Percentiles rank a stretch among this genome's conserved stretches.
Evolutionary conservation across 2,888 invertebrate species (phyloP).

Genomic region (Entomobrya multifasciata): DNA sequence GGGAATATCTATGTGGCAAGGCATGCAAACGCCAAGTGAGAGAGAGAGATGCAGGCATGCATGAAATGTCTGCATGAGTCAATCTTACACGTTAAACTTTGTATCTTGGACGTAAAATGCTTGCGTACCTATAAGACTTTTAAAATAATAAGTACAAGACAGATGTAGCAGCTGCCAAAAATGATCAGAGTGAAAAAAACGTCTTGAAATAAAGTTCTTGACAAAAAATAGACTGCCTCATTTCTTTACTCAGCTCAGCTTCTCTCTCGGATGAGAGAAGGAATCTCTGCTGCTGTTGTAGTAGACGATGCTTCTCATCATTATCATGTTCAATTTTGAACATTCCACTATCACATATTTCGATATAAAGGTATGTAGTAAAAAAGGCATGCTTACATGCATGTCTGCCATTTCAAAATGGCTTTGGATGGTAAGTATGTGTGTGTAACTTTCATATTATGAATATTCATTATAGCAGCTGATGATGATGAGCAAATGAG

Average conservation of each 20-base stretch:
- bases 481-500: slow-evolving; percentile 72
- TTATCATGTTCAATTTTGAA: slow-evolving; percentile 57
- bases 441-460: background rate
- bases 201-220: slow-evolving; percentile 54
- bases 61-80: slow-evolving; percentile 74
- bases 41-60: slow-evolving; percentile 68
- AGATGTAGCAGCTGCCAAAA: slow-evolving; percentile 73
- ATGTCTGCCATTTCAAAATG: too few relatives aligned
- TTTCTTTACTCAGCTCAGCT: slow-evolving; percentile 53
- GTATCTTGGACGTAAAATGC: background rate
- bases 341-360: slow-evolving; percentile 67
- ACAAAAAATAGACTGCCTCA: slow-evolving; percentile 71
- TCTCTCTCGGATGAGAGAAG: background rate
- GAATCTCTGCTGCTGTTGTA: slow-evolving; percentile 15
- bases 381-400: too few relatives aligned
- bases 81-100: slow-evolving; percentile 71
- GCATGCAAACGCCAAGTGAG: slow-evolving; percentile 56
- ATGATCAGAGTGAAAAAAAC: slow-evolving; percentile 49
- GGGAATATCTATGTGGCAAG: slow-evolving; percentile 70
- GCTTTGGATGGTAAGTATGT: background rate
- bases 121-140: background rate
- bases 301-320: too few relatives aligned
- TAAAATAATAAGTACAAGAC: slow-evolving; percentile 59
- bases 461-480: slow-evolving; percentile 40
- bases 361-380: slow-evolving; percentile 56